Percentiles rank a stretch among this genome's conserved stretches.
Evolutionary conservation across 2,888 invertebrate species (phyloP).

Genomic region (Tinea trinotella): DNA sequence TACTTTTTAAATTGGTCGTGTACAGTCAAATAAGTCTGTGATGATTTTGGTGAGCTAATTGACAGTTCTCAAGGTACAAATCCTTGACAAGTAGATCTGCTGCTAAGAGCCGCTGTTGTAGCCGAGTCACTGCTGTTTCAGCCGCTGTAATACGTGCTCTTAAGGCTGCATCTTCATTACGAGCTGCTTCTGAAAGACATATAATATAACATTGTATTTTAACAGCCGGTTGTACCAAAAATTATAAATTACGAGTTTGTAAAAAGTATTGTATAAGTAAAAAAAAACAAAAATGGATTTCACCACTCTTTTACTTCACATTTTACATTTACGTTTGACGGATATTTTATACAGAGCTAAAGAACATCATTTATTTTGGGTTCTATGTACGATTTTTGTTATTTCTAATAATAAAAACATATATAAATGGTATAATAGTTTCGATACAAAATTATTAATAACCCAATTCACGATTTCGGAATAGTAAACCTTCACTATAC

Average conservation of each 20-base stretch:
- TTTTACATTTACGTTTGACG: too few relatives aligned
- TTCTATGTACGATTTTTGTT: not conserved
- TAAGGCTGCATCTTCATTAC: conserved; percentile 51
- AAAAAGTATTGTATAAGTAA: too few relatives aligned
- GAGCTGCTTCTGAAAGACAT: conserved; percentile 26
- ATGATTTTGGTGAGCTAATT: conserved; percentile 66
- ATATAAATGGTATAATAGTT: too few relatives aligned
- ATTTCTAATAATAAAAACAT: too few relatives aligned
- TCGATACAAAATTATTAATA: too few relatives aligned
- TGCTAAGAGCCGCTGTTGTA: conserved; percentile 76
- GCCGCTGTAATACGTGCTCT: conserved; percentile 61
- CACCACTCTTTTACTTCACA: too few relatives aligned
- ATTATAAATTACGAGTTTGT: too few relatives aligned
- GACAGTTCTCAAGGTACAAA: conserved; percentile 88
- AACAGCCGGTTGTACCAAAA: too few relatives aligned
- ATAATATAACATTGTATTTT: not conserved
- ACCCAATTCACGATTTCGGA: too few relatives aligned
- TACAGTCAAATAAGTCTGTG: not conserved
- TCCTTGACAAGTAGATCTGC: conserved; percentile 86
- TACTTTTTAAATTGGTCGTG: not conserved
- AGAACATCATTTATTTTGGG: too few relatives aligned
- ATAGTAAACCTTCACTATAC: not conserved
- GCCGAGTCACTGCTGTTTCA: conserved; percentile 51
- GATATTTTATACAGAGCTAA: too few relatives aligned
- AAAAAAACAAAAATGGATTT: too few relatives aligned